Base-by-base conservation (phyloP, 2,888 invertebrate species). In the Sinhomidia bicolor region DNA sequence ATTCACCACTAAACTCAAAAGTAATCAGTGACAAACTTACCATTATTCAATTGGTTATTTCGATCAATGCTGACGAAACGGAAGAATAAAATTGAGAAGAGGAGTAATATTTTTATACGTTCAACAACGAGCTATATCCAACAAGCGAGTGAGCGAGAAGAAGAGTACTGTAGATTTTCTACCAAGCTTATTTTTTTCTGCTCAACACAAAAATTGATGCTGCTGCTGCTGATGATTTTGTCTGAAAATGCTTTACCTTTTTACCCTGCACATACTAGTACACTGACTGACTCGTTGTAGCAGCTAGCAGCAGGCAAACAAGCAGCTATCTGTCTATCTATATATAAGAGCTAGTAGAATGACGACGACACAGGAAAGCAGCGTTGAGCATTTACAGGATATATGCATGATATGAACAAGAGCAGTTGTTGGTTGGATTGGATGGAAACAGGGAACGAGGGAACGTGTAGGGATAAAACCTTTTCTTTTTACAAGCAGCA, bases 11-110 rank as follows among this genome's bases (percentile, higher is more conserved):
- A 26, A 86, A 79, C 20, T 74, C 62, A 41, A 23, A 20, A 23
- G 57, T 85, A 65, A 82, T 82, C 20, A 17, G 32, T 54, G n/a
- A 44, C 23, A 88, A 88, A 88, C 88, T 90, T 90, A 90, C 90
- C 90, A 90, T 90, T 26, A 32, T 88, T 57, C 62, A 84, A 54
- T 80, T 71, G 79, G 14, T 36, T 4, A 14, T 36, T 51, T 0
- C 23, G 14, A 60, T 80, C 41, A 60, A 65, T 60, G 7, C 54
- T 60, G 17, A 74, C 23, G 51, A 51, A 47, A 44, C 20, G 65
- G 17, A 17, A 20, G 32, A 32, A 2, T 44, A 62, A 29, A 71
- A 32, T 9, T n/a, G n/a, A 47, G 9, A 2, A 12, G 2, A 14
- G 14, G 47, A 12, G 2, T 6, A 51, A 12, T 9, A 20, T 2